phyloP scores from a whole-genome alignment of 2,888 invertebrate genomes.

The Caenorhabditis sp. region DNA sequence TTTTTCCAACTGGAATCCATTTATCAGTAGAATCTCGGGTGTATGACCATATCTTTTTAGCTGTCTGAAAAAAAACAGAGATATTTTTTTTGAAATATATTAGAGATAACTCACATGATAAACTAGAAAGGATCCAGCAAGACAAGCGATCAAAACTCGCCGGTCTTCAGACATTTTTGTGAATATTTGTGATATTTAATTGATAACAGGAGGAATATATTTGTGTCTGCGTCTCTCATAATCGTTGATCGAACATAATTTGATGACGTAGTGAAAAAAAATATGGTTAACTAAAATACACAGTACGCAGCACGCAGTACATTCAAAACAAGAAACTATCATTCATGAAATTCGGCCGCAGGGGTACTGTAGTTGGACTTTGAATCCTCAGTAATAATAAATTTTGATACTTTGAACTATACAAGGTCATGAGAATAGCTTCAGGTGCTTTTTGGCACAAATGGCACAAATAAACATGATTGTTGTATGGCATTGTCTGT shows the following conservation, averaged over 20 bases:
- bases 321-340: too few relatives aligned
- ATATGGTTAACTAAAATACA: too few relatives aligned
- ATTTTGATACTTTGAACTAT: too few relatives aligned
- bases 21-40: slow-evolving; percentile 10
- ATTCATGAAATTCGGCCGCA: too few relatives aligned
- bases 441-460: too few relatives aligned
- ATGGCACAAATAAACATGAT: too few relatives aligned
- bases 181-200: background rate
- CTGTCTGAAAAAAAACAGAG: slow-evolving; percentile 4
- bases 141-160: slow-evolving; percentile 38
- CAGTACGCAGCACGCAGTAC: too few relatives aligned
- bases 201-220: background rate
- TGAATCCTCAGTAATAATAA: too few relatives aligned
- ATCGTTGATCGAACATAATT: background rate
- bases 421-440: too few relatives aligned
- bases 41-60: slow-evolving; percentile 20
- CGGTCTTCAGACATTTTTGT: slow-evolving; percentile 14
- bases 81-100: background rate
- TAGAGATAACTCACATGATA: slow-evolving; percentile 38
- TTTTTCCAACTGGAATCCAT: slow-evolving; percentile 49
- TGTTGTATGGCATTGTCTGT: too few relatives aligned
- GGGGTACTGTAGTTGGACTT: too few relatives aligned
- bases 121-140: slow-evolving; percentile 41
- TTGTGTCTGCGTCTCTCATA: slow-evolving; percentile 7
- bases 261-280: slow-evolving; percentile 5